Evolutionary conservation across 2,797 vertebrate genomes (phyloP), one percentile per base, ranked within the genome.

Genomic region (Cirrhinus mrigala): DNA sequence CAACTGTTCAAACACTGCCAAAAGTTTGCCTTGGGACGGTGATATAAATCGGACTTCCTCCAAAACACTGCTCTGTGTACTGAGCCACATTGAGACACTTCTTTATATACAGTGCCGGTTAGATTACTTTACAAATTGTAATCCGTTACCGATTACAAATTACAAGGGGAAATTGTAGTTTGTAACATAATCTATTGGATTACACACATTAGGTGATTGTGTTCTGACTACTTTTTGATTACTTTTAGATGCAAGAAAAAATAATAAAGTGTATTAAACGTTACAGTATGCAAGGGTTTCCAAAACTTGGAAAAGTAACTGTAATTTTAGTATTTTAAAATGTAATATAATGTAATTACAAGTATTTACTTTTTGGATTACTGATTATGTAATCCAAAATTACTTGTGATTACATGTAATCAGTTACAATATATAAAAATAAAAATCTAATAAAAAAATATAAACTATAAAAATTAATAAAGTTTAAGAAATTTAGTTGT

Each of bases 1-100:
- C 83, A 84, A 84, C 83, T 84, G 83, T 84, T 60, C 50, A 79
- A 84, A 84, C 83, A 84, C 27, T 16, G 82, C 48, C 73, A 66
- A 69, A 78, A 84, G 33, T 22, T 44, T 18, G 46, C n/a, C 27
- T 22, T n/a, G 18, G 27, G 27, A 83, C 16, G 52, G 74, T 6
- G 48, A 58, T 18, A 58, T 22, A 77, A 84, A 54, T 14, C 14
- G 1, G 27, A 48, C 58, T 82, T 82, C 70, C 70, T 74, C 50
- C 58, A 24, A 60, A 44, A 62, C 40, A 74, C 69, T 44, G 22
- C 37, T 37, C 64, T 37, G 62, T 33, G 15, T 29, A 66, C 64
- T 33, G 64, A 66, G 64, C 29, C 64, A 66, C 9, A 33, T 0
- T 18, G 6, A 64, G 27, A 64, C 0, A 3, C 62, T 18, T 11